Percentiles rank a stretch among this genome's conserved stretches.
Evolutionary conservation across 2,797 vertebrate species (phyloP).

Genomic region (Lophotriccus pileatus): DNA sequence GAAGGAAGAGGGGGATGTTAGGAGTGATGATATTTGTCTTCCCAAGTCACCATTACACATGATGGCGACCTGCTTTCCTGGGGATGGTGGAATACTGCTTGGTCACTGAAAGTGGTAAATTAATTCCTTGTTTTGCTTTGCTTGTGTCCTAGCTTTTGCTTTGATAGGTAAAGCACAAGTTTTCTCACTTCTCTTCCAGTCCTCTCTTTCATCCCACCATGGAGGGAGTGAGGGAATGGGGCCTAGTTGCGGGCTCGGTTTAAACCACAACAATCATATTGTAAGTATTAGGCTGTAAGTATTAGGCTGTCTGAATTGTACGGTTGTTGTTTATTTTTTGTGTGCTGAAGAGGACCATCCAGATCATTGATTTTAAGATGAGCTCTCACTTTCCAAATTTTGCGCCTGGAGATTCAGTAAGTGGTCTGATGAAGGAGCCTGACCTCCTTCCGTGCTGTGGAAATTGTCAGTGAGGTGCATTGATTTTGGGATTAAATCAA

Average conservation of each 20-base stretch:
- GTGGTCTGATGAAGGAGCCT: not conserved
- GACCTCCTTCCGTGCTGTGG: not conserved
- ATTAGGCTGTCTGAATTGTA: not conserved
- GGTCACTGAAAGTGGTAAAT: not conserved
- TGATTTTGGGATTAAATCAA: not conserved
- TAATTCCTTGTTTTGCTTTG: not conserved
- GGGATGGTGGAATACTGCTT: not conserved
- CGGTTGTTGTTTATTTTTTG: not conserved
- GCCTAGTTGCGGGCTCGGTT: not conserved
- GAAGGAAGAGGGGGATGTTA: not conserved
- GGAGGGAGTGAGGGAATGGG: not conserved
- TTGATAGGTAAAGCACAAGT: not conserved
- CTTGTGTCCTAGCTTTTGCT: not conserved
- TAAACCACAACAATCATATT: not conserved
- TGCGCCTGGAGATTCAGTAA: not conserved
- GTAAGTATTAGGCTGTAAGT: not conserved
- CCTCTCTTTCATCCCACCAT: not conserved
- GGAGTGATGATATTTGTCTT: not conserved
- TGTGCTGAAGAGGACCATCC: not conserved
- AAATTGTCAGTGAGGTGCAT: not conserved
- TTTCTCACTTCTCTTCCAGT: not conserved
- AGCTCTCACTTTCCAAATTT: not conserved
- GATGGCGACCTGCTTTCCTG: not conserved
- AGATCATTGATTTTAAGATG: not conserved
- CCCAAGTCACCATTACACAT: not conserved